These are phyloP conservation scores for Sapajus apella DNA, from an alignment of 2,113 vertebrate species.

Conservation along the genomic window DNA sequence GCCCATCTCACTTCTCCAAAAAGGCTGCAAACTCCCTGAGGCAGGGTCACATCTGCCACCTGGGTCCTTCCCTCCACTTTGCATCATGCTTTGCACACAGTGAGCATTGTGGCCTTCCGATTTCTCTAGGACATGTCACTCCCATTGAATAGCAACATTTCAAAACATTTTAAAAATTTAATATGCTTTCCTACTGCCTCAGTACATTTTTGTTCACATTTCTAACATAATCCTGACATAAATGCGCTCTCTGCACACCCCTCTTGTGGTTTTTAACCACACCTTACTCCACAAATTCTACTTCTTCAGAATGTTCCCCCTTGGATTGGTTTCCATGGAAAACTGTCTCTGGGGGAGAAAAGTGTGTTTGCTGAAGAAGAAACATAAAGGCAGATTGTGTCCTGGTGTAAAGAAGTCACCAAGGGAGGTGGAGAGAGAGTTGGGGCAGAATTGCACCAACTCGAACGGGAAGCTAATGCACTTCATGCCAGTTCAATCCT, in stretches of 20 bases:
- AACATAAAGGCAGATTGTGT: neutral
- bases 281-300: neutral
- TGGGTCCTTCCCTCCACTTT: neutral
- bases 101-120: neutral
- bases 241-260: neutral
- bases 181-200: neutral
- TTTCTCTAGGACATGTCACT: neutral
- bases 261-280: neutral
- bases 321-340: constrained; percentile 51
- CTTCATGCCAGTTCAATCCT: no score
- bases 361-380: neutral
- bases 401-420: neutral
- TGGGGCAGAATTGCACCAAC: neutral
- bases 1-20: neutral
- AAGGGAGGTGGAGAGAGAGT: neutral
- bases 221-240: neutral
- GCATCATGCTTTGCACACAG: neutral
- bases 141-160: neutral
- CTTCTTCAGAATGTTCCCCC: neutral
- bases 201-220: neutral
- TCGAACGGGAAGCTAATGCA: neutral
- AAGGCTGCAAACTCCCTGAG: no score
- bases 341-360: neutral
- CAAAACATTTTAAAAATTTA: neutral
- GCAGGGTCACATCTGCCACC: neutral